phyloP scores from a whole-genome alignment of 2,888 invertebrate genomes.

The Eristalinus aeneus region DNA sequence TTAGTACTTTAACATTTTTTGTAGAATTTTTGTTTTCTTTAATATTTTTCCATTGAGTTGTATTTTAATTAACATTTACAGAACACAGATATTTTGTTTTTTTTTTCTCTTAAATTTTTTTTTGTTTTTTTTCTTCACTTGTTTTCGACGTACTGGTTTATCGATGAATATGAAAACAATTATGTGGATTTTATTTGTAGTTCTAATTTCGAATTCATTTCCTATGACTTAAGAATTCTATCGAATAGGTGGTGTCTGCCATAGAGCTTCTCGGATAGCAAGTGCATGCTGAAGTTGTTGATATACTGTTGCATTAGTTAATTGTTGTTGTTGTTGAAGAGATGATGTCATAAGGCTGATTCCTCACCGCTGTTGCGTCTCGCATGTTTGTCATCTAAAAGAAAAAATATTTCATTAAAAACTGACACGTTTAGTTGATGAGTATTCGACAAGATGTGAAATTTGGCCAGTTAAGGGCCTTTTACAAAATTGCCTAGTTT shows the following conservation, averaged over 20 bases:
- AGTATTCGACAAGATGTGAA: too few relatives aligned
- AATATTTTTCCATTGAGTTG: conserved; percentile 36
- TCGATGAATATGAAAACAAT: conserved; percentile 24
- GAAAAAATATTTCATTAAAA: not conserved
- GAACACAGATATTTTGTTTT: conserved; percentile 63
- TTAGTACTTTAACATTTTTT: conserved; percentile 47
- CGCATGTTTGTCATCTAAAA: conserved; percentile 75
- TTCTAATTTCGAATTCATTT: conserved; percentile 17
- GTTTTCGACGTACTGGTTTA: conserved; percentile 33
- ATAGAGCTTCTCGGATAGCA: conserved; percentile 51
- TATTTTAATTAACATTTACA: conserved; percentile 68
- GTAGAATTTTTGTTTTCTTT: conserved; percentile 13
- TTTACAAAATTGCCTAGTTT: too few relatives aligned
- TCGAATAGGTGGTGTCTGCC: conserved; percentile 50
- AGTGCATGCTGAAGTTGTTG: conserved; percentile 53
- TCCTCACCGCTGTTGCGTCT: conserved; percentile 75
- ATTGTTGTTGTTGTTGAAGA: conserved; percentile 78
- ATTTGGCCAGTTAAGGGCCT: not conserved
- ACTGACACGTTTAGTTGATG: not conserved
- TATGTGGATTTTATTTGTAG: conserved; percentile 24
- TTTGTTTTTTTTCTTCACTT: conserved; percentile 70
- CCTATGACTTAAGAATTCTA: conserved; percentile 55
- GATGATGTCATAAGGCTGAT: conserved; percentile 80
- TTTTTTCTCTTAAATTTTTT: conserved; percentile 43
- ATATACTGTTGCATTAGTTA: conserved; percentile 72